phyloP scores from a whole-genome alignment of 2,797 vertebrate genomes.

The Pseudocheirus occidentalis region DNA sequence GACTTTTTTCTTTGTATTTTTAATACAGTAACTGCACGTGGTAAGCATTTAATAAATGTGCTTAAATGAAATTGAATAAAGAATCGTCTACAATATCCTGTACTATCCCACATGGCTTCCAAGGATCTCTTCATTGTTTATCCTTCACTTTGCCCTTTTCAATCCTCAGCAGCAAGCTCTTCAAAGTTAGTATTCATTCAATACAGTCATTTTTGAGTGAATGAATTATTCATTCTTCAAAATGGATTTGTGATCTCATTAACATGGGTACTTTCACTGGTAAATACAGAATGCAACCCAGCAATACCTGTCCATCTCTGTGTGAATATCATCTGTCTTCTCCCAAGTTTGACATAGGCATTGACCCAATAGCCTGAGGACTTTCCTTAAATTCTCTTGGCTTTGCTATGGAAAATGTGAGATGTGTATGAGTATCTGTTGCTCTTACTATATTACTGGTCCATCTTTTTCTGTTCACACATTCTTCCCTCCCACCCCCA shows the following conservation, averaged over 20 bases:
- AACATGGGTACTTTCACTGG: neutral
- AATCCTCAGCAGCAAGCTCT: neutral
- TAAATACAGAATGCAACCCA: neutral
- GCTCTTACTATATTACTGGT: neutral
- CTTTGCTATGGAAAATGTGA: neutral
- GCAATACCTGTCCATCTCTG: neutral
- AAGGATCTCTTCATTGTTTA: conserved; percentile 26
- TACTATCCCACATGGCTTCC: neutral
- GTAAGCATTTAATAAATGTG: neutral
- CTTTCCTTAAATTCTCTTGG: neutral
- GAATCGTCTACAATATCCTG: conserved; percentile 3
- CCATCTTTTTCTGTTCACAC: neutral
- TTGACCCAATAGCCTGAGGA: neutral
- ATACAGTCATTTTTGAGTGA: neutral
- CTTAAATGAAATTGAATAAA: neutral
- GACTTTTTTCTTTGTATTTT: neutral
- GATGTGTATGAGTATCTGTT: neutral
- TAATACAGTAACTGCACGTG: neutral
- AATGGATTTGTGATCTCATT: neutral
- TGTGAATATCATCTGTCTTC: neutral
- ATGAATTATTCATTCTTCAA: neutral
- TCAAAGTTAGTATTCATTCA: neutral
- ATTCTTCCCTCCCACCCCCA: neutral
- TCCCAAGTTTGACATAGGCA: neutral
- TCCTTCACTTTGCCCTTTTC: conserved; percentile 10